Percentiles rank a stretch among this genome's conserved stretches.
Conservation (phyloP, 2,113 vertebrate species). For the Periophthalmus modestus region DNA sequence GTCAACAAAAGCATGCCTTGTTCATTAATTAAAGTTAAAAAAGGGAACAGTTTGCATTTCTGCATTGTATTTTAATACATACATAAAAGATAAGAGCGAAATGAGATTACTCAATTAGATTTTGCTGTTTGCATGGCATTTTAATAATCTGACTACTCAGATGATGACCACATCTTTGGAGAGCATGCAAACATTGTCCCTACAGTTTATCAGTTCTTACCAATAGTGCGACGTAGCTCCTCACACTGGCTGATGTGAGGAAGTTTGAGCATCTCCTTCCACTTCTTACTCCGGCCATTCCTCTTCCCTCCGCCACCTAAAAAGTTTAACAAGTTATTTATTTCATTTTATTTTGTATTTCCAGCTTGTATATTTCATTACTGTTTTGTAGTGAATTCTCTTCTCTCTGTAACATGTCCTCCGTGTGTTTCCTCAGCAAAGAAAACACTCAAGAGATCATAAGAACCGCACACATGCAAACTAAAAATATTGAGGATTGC, state of each 20-base stretch:
- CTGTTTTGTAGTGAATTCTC: neutral
- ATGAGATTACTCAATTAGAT: too few species aligned
- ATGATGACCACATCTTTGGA: too few species aligned
- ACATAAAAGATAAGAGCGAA: too few species aligned
- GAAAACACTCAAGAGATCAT: neutral
- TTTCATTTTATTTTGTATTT: neutral
- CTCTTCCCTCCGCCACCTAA: conserved; percentile 84
- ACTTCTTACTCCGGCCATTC: conserved; percentile 90
- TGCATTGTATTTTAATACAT: too few species aligned
- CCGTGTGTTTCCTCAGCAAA: too few species aligned
- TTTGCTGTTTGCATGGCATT: too few species aligned
- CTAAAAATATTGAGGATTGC: too few species aligned
- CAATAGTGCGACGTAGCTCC: conserved; percentile 81
- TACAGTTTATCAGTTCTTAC: conserved; percentile 70
- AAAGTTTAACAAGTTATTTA: conserved; percentile 21
- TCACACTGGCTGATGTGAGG: conserved; percentile 86
- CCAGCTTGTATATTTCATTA: neutral
- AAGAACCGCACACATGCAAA: neutral
- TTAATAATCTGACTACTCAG: too few species aligned
- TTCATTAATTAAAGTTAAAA: too few species aligned
- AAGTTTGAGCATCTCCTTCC: conserved; percentile 91
- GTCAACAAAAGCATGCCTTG: too few species aligned
- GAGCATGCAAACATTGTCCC: neutral
- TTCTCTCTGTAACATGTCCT: neutral
- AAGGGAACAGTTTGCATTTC: too few species aligned